phyloP scores from a whole-genome alignment of 1,140 invertebrate species.

The Apis cerana region DNA sequence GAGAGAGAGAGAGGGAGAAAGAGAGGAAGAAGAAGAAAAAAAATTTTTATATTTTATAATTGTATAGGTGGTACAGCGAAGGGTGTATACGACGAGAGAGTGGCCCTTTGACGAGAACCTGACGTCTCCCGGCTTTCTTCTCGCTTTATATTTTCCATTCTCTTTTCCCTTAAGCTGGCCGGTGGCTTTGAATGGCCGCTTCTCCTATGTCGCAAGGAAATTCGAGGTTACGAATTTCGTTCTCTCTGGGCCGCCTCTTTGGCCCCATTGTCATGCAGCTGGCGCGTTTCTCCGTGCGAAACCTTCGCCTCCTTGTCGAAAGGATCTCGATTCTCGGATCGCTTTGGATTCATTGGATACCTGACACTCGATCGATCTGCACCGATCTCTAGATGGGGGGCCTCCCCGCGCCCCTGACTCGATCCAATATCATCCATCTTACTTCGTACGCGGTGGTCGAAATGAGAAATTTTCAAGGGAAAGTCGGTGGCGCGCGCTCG shows the following conservation, averaged over 20 bases:
- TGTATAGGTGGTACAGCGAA: background rate
- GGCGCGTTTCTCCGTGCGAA: slow-evolving; percentile 37
- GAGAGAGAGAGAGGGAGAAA: background rate
- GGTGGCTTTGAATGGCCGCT: slow-evolving; percentile 32
- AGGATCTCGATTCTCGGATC: slow-evolving; percentile 29
- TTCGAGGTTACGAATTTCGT: slow-evolving; percentile 46
- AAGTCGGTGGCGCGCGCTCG: background rate
- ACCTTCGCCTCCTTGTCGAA: background rate
- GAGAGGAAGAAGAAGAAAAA: no score
- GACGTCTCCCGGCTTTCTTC: slow-evolving; percentile 38
- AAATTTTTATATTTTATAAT: background rate
- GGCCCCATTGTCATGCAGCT: slow-evolving; percentile 4
- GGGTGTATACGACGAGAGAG: slow-evolving; percentile 18
- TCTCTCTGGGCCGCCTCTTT: background rate
- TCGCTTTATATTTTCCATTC: slow-evolving; percentile 43
- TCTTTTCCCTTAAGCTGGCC: slow-evolving; percentile 10
- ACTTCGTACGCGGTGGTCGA: background rate
- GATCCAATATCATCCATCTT: slow-evolving; percentile 8
- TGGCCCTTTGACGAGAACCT: slow-evolving; percentile 55
- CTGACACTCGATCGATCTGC: slow-evolving; percentile 24
- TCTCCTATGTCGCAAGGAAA: slow-evolving; percentile 37
- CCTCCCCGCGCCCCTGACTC: no score
- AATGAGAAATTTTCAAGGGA: background rate
- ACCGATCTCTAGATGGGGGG: background rate
- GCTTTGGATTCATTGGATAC: slow-evolving; percentile 16